These are phyloP conservation scores for Anolis carolinensis DNA, from an alignment of 2,113 vertebrate genomes.

Conservation along the genomic window DNA sequence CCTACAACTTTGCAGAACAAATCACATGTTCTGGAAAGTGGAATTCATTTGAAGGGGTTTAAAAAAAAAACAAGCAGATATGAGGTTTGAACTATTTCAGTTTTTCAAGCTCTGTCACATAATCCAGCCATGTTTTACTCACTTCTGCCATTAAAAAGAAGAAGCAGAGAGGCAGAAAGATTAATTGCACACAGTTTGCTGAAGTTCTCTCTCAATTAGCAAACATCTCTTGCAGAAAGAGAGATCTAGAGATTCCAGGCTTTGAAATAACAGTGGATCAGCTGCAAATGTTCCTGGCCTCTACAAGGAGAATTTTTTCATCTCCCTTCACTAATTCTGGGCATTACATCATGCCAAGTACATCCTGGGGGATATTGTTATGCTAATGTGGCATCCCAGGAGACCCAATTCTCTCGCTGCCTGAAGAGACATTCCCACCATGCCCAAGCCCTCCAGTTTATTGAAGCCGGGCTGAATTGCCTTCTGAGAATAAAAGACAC, in stretches of 20 bases:
- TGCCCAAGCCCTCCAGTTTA: slow-evolving; percentile 70
- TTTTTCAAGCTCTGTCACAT: slow-evolving; percentile 16
- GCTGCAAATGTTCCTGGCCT: slow-evolving; percentile 79
- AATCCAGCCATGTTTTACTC: slow-evolving; percentile 30
- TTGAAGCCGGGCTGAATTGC: slow-evolving; percentile 77
- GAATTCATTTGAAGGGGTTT: neutral
- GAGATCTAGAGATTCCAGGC: slow-evolving; percentile 59
- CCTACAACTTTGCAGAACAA: neutral
- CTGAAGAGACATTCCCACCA: slow-evolving; percentile 85
- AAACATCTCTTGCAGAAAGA: slow-evolving; percentile 60
- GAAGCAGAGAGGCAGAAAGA: neutral
- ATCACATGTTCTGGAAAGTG: neutral
- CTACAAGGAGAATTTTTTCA: slow-evolving; percentile 43
- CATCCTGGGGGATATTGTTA: slow-evolving; percentile 85
- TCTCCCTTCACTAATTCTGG: slow-evolving; percentile 49
- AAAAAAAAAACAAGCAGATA: neutral
- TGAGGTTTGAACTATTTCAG: neutral
- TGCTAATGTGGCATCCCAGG: slow-evolving; percentile 77
- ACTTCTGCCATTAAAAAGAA: slow-evolving; percentile 11
- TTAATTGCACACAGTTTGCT: slow-evolving; percentile 61
- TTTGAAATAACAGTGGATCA: slow-evolving; percentile 64
- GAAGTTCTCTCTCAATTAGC: slow-evolving; percentile 73
- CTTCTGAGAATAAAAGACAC: slow-evolving; percentile 78
- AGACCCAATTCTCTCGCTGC: slow-evolving; percentile 67
- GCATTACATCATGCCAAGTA: slow-evolving; percentile 81